phyloP scores from a whole-genome alignment of 2,888 invertebrate genomes.

The Drosophila vallismaia region DNA sequence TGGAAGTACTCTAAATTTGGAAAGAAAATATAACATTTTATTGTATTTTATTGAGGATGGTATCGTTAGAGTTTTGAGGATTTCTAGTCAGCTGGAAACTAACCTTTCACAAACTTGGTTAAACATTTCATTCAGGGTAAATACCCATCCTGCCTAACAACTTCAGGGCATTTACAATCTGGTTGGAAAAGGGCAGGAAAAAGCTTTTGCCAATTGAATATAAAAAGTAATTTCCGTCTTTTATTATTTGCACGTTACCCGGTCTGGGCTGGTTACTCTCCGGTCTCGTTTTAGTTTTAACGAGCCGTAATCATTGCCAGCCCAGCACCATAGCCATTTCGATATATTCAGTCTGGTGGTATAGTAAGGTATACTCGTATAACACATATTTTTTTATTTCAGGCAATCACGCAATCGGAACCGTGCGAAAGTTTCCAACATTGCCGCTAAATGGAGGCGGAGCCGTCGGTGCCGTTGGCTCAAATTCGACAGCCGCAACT shows the following conservation, averaged over 20 bases:
- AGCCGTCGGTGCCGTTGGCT: conserved; percentile 35
- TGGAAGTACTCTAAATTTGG: conserved; percentile 55
- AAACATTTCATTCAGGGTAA: neutral
- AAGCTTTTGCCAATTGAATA: conserved; percentile 72
- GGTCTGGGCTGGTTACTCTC: conserved; percentile 1
- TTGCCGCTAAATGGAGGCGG: conserved; percentile 82
- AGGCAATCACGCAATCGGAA: conserved; percentile 85
- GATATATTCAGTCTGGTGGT: conserved; percentile 62
- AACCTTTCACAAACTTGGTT: neutral
- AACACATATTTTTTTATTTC: conserved; percentile 66
- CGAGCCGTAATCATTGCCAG: conserved; percentile 62
- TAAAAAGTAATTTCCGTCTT: conserved; percentile 76
- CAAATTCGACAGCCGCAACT: conserved; percentile 43
- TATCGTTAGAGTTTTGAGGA: neutral
- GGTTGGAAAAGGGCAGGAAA: conserved; percentile 26
- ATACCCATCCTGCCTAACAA: conserved; percentile 13
- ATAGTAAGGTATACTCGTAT: neutral
- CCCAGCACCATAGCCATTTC: conserved; percentile 45
- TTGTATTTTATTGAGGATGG: neutral
- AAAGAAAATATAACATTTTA: neutral
- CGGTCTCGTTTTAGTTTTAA: conserved; percentile 51
- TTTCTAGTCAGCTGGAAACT: neutral
- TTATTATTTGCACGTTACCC: conserved; percentile 74
- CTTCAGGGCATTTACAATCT: conserved; percentile 31
- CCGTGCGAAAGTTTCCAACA: conserved; percentile 84